phyloP scores from a whole-genome alignment of 92 coral and sea anemone species.

The Meandrina meandrites region DNA sequence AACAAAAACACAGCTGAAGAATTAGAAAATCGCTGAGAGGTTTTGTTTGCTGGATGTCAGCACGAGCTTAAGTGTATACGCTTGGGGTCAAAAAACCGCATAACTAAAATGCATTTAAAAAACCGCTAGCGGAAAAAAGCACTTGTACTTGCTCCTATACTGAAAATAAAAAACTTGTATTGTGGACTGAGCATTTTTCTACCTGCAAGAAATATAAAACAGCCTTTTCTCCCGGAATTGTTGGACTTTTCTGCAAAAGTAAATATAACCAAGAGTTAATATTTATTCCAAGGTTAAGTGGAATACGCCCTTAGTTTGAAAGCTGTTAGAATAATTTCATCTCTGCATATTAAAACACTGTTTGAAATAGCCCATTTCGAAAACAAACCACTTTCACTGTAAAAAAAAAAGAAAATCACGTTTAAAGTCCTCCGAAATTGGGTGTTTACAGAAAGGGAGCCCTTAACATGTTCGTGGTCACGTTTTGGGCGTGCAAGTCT shows the following conservation, averaged over 20 bases:
- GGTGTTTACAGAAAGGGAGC: background rate
- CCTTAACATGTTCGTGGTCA: background rate
- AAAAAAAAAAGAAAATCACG: background rate
- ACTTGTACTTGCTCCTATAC: background rate
- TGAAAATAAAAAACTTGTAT: background rate
- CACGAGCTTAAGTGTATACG: constrained; percentile 22
- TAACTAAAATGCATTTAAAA: background rate
- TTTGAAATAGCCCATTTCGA: background rate
- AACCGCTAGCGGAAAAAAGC: background rate
- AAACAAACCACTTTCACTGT: background rate
- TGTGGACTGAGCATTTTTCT: background rate
- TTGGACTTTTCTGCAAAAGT: background rate
- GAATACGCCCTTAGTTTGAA: background rate
- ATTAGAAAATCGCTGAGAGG: background rate
- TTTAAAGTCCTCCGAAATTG: background rate
- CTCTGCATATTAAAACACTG: background rate
- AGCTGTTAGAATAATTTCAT: background rate
- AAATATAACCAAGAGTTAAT: background rate
- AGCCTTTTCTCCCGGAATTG: background rate
- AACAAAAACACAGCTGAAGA: background rate
- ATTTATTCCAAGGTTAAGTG: background rate
- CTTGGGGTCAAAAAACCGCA: background rate
- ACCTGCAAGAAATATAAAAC: background rate
- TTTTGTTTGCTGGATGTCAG: constrained; percentile 34
- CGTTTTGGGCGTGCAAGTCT: background rate